phyloP scores from a whole-genome alignment of 2,113 vertebrate species.

The Notiomystis cincta region DNA sequence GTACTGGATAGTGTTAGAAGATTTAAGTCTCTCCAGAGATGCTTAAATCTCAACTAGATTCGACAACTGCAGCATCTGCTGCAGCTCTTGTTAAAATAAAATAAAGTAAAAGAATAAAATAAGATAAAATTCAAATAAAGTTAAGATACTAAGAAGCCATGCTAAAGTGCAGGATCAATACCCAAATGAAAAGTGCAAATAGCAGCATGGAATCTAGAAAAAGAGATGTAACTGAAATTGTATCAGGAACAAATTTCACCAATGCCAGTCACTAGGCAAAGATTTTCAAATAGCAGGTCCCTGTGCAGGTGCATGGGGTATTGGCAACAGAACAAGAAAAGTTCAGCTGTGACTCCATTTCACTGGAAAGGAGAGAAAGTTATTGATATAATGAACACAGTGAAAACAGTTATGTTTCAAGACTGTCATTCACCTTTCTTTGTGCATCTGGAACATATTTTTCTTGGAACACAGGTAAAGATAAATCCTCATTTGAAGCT shows the following conservation, averaged over 20 bases:
- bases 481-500: not conserved
- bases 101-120: not conserved
- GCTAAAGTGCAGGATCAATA: not conserved
- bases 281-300: slow-evolving; percentile 7
- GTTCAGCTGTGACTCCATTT: slow-evolving; percentile 11
- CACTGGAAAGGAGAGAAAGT: slow-evolving; percentile 12
- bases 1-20: slow-evolving; percentile 54
- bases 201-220: not conserved
- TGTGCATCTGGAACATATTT: slow-evolving; percentile 48
- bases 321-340: slow-evolving; percentile 4
- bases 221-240: not conserved
- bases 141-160: not conserved
- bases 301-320: slow-evolving; percentile 45
- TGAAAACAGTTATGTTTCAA: slow-evolving; percentile 46
- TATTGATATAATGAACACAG: slow-evolving; percentile 17
- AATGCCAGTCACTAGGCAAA: not conserved
- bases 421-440: not conserved
- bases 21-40: slow-evolving; percentile 67
- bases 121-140: not conserved
- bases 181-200: not conserved
- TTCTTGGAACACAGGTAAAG: slow-evolving; percentile 16
- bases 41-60: slow-evolving; percentile 48
- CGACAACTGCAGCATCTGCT: not conserved
- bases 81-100: not conserved
- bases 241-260: not conserved